Evolutionary conservation across 2,113 vertebrate genomes (phyloP).

Genomic region (Baryphthengus martii): DNA sequence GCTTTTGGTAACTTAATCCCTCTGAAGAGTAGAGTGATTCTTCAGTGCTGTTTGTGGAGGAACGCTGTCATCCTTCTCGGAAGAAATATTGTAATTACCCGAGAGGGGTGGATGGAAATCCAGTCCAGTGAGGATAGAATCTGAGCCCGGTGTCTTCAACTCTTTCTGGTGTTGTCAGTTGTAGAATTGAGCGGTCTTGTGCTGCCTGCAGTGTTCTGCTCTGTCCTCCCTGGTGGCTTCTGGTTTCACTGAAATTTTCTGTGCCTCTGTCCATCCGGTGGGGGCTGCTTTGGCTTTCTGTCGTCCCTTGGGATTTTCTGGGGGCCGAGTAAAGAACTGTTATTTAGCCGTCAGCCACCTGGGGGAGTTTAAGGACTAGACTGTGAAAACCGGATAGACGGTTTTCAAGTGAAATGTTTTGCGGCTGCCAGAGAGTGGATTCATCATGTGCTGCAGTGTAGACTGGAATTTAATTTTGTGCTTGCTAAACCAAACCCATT

Average conservation of each 20-base stretch:
- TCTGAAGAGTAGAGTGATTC: neutral
- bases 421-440: neutral
- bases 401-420: neutral
- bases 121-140: neutral
- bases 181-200: neutral
- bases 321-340: neutral
- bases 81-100: neutral
- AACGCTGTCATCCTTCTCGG: neutral
- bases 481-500: neutral
- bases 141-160: neutral
- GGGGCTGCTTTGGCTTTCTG: neutral
- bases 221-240: neutral
- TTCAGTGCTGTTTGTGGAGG: neutral
- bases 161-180: neutral
- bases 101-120: neutral
- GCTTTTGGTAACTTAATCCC: neutral
- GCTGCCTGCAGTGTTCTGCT: neutral
- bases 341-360: neutral
- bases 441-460: neutral
- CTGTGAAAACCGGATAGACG: neutral
- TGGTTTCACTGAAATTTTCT: neutral
- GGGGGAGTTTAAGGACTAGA: conserved; percentile 29
- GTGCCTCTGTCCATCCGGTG: neutral
- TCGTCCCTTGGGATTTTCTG: neutral
- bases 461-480: neutral